phyloP scores from a whole-genome alignment of 2,888 invertebrate genomes.

The Metopia argyrocephala region DNA sequence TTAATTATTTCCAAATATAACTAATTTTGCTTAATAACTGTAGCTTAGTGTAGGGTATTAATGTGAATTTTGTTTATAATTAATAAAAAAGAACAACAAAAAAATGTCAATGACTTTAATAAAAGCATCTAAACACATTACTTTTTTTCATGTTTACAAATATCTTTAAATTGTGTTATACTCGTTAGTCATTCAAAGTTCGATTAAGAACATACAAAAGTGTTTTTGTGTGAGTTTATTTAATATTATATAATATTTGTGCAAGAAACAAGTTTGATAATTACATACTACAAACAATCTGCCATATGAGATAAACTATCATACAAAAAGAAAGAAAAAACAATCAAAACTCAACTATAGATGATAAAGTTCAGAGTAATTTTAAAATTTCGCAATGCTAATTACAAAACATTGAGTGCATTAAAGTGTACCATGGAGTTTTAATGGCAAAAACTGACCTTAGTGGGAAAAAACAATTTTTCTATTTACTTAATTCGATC shows the following conservation, averaged over 20 bases:
- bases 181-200: not conserved
- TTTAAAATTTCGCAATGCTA: constrained; percentile 34
- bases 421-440: not conserved
- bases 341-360: not conserved
- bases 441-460: constrained; percentile 35
- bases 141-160: not conserved
- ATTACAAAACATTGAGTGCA: constrained; percentile 32
- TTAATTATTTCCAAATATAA: no score
- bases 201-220: not conserved
- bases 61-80: no score
- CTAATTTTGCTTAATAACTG: no score
- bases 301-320: no score
- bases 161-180: not conserved
- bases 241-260: not conserved
- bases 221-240: not conserved
- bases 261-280: constrained; percentile 7
- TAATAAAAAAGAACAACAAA: no score
- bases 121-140: not conserved
- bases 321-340: not conserved
- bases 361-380: constrained; percentile 35
- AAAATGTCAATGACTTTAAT: not conserved
- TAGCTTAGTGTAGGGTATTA: no score
- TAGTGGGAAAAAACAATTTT: constrained; percentile 48
- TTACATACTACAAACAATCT: not conserved
- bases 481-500: constrained; percentile 47